Evolutionary conservation across 2,888 invertebrate species (phyloP).

Genomic region (Lucinisca nassula): DNA sequence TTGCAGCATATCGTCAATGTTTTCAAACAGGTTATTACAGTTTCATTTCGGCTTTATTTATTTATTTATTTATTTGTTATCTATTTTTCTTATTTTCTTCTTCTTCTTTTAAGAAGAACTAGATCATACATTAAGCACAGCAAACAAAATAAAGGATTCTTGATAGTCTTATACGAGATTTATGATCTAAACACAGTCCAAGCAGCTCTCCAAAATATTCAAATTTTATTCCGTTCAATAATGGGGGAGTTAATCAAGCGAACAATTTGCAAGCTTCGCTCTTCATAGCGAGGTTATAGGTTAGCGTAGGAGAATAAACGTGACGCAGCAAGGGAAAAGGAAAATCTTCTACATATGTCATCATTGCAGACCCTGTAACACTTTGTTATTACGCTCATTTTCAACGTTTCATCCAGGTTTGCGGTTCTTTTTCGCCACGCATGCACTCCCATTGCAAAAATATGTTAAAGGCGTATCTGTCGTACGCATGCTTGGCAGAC

Average conservation of each 20-base stretch:
- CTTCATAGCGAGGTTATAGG: conserved; percentile 10
- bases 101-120: not conserved
- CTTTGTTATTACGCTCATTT: no score
- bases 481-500: no score
- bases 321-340: not conserved
- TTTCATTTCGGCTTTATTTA: no score
- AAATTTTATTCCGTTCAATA: conserved; percentile 64
- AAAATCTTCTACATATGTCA: no score
- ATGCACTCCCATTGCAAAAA: no score
- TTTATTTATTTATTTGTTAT: no score
- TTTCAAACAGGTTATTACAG: no score
- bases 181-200: not conserved
- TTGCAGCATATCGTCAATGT: no score
- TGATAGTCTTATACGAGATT: not conserved
- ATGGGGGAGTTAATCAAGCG: conserved; percentile 59
- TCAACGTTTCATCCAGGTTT: no score
- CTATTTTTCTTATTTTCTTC: not conserved
- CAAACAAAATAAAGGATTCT: not conserved
- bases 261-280: conserved; percentile 50
- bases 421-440: no score
- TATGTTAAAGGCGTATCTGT: no score
- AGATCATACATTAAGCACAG: not conserved
- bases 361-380: no score
- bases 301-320: conserved; percentile 3
- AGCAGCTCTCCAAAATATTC: conserved; percentile 46